These are phyloP conservation scores for Cyprinodon tularosa DNA, from an alignment of 2,113 vertebrate species.

Conservation along the genomic window DNA sequence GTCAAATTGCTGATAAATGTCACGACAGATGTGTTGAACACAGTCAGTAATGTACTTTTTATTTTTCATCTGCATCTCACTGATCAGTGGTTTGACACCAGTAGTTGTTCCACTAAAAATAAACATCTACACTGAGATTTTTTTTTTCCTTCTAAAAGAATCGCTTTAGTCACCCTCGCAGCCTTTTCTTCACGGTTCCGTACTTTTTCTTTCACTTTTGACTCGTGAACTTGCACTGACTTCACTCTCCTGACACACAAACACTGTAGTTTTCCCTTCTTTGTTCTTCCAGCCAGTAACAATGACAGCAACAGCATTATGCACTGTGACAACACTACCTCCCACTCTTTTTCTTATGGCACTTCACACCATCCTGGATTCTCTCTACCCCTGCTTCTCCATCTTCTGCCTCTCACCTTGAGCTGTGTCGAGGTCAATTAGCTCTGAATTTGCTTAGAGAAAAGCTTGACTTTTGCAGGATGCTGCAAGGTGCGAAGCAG, in stretches of 20 bases:
- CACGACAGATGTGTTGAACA: conserved; percentile 32
- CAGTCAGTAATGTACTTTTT: conserved; percentile 8
- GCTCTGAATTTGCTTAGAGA: conserved; percentile 65
- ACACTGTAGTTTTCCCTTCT: conserved; percentile 24
- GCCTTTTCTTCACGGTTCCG: background rate
- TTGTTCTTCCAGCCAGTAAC: conserved; percentile 51
- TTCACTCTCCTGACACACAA: conserved; percentile 7
- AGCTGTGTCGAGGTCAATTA: conserved; percentile 71
- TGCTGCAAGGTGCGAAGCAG: conserved; percentile 50
- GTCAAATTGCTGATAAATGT: conserved; percentile 40
- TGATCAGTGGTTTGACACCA: background rate
- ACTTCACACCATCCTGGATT: conserved; percentile 58
- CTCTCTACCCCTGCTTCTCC: conserved; percentile 28
- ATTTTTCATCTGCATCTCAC: conserved; percentile 10
- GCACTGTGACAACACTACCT: conserved; percentile 68
- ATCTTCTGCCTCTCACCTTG: conserved; percentile 45
- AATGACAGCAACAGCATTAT: conserved; percentile 62
- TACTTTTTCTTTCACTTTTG: conserved; percentile 40
- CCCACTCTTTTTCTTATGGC: conserved; percentile 53
- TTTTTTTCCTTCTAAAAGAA: conserved; percentile 1
- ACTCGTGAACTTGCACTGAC: conserved; percentile 36
- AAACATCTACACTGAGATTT: conserved; percentile 13
- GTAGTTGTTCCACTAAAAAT: conserved; percentile 32
- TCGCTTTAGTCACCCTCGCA: background rate
- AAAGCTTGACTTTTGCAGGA: conserved; percentile 17